Percentiles rank a stretch among this genome's conserved stretches.
Conservation (phyloP, 2,888 invertebrate genomes). For the Pseudolycoriella hygida region DNA sequence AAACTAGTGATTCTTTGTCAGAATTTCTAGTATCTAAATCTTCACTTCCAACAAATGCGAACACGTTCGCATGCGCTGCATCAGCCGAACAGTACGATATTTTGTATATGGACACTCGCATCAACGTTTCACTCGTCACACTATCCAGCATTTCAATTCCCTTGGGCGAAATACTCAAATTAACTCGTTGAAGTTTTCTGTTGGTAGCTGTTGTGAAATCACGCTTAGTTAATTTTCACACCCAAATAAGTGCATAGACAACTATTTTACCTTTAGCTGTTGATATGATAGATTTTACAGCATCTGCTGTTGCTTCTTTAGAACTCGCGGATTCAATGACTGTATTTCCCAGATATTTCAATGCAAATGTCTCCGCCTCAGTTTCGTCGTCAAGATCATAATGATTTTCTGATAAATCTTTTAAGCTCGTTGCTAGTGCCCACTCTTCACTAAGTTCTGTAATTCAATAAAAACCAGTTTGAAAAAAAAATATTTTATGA, state of each 20-base stretch:
- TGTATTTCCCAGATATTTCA: conserved; percentile 20
- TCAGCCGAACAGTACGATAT: conserved; percentile 86
- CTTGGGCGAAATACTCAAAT: conserved; percentile 52
- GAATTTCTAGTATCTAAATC: conserved; percentile 20
- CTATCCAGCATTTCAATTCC: conserved; percentile 62
- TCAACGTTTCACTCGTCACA: conserved; percentile 46
- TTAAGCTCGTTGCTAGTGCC: conserved; percentile 13
- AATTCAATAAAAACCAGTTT: neutral
- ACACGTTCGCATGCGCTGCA: conserved; percentile 65
- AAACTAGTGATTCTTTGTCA: conserved; percentile 62
- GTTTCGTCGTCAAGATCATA: conserved; percentile 11
- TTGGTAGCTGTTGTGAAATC: conserved; percentile 36
- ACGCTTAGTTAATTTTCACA: conserved; percentile 29
- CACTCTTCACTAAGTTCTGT: conserved; percentile 15
- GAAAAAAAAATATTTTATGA: neutral
- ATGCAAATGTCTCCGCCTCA: conserved; percentile 14
- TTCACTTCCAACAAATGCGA: conserved; percentile 44
- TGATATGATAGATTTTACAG: conserved; percentile 63
- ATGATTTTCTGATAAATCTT: conserved; percentile 9
- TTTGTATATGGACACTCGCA: conserved; percentile 72
- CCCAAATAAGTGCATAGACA: conserved; percentile 10
- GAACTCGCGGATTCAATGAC: conserved; percentile 17
- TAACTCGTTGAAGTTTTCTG: conserved; percentile 42
- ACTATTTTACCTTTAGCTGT: conserved; percentile 30
- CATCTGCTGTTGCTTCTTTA: conserved; percentile 49